These are phyloP conservation scores for Muscicapa adusta DNA, from an alignment of 2,113 vertebrate genomes.

Conservation along the genomic window DNA sequence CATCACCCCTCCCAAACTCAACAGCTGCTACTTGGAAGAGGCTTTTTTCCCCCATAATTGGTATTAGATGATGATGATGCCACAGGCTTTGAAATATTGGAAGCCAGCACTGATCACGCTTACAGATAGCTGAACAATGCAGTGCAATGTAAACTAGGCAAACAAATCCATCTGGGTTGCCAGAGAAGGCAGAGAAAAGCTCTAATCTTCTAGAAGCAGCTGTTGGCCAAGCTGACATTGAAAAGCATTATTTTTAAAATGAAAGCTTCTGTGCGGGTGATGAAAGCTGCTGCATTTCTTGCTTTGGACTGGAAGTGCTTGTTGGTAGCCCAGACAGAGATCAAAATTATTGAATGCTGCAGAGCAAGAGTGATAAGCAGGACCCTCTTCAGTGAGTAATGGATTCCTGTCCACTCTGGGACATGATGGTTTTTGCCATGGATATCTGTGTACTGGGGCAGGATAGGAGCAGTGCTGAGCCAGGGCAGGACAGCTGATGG, in stretches of 20 bases:
- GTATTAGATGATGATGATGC: conserved; percentile 60
- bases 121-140: conserved; percentile 68
- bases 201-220: conserved; percentile 70
- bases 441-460: background rate
- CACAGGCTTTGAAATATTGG: conserved; percentile 63
- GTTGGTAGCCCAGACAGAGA: conserved; percentile 33
- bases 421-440: background rate
- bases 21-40: conserved; percentile 64
- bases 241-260: conserved; percentile 68
- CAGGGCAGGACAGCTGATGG: background rate
- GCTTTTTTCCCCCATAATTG: conserved; percentile 47
- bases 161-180: conserved; percentile 67
- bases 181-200: conserved; percentile 68
- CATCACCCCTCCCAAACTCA: conserved; percentile 51
- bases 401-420: background rate
- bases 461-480: background rate
- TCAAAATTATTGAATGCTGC: conserved; percentile 1
- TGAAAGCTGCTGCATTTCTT: conserved; percentile 65
- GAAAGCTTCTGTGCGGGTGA: conserved; percentile 51
- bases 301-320: conserved; percentile 47
- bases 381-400: background rate
- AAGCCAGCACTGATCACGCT: conserved; percentile 64
- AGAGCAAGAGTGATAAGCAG: conserved; percentile 5
- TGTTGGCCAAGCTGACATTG: conserved; percentile 67
- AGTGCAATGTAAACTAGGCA: conserved; percentile 65